A percentile compares a stretch with the other conserved stretches of the same genome.
Evolutionary conservation across 2,113 vertebrate species (phyloP).

Genomic region (Larimichthys crocea): DNA sequence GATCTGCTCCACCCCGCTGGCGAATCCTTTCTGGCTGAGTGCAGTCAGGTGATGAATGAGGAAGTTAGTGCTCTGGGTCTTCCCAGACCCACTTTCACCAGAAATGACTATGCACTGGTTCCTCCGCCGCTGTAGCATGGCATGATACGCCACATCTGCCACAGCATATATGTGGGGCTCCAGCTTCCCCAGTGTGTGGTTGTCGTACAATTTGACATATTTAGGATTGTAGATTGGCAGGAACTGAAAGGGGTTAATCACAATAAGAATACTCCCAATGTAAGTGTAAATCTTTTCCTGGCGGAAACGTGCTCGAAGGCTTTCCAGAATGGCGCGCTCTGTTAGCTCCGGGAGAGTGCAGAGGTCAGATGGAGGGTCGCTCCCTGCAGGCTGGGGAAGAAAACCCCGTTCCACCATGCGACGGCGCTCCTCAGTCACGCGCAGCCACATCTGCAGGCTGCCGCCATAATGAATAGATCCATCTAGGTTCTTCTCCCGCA

Average conservation of each 20-base stretch:
- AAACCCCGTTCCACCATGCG: conserved; percentile 93
- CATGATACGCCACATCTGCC: conserved; percentile 95
- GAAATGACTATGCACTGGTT: conserved; percentile 98
- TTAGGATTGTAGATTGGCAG: conserved; percentile 98
- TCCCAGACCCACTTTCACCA: conserved; percentile 96
- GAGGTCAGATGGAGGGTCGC: conserved; percentile 91
- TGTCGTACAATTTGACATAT: conserved; percentile 97
- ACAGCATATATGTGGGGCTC: conserved; percentile 96
- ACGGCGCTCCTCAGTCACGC: conserved; percentile 92
- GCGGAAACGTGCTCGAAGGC: conserved; percentile 92
- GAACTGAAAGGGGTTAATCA: conserved; percentile 97
- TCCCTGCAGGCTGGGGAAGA: conserved; percentile 92
- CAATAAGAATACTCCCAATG: conserved; percentile 94
- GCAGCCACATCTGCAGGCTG: conserved; percentile 95
- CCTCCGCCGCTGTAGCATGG: conserved; percentile 91
- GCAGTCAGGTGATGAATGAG: conserved; percentile 97
- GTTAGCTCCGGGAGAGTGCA: conserved; percentile 92
- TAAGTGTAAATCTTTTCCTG: conserved; percentile 99
- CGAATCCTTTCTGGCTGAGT: conserved; percentile 98
- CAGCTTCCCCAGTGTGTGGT: conserved; percentile 94
- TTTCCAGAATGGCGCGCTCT: conserved; percentile 93
- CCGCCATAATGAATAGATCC: conserved; percentile 96
- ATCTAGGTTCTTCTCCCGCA: conserved; percentile 96
- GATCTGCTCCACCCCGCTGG: conserved; percentile 97
- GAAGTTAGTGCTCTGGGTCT: conserved; percentile 98